Evolutionary conservation across 37 sponge, comb jelly and placozoan species (phyloP), one percentile per base, ranked within the genome.

Genomic region (Spongia lamella): DNA sequence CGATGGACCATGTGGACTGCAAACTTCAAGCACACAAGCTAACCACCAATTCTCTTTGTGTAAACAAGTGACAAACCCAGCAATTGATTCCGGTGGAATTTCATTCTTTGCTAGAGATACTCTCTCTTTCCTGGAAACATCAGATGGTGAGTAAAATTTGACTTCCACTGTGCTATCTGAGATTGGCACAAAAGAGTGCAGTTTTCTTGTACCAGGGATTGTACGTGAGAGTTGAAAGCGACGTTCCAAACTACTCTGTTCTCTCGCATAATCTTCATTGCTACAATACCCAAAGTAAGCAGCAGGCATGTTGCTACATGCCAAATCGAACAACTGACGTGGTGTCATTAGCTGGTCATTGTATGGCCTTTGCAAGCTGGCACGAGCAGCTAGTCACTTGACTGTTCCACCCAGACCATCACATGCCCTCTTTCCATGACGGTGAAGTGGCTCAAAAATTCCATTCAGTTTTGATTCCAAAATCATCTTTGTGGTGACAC

Each of bases 381-480:
- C 79, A 38, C 68, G 53, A 58, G 75, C 68, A 26, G 86, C 79
- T 26, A 72, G 53, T 19, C 79, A 67, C 32, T 77, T 84, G 19
- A 84, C 79, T 7, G 85, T 84, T 9, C 86, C 79, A 40, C 86
- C 86, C 20, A 85, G 24, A 29, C 86, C 79, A 78, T 78, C 74
- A 64, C 79, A 78, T 55, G 86, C 79, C 38, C 79, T 74, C 38
- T 84, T 84, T 26, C 78, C 85, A 84, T 84, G 85, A 27, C n/a
- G n/a, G n/a, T n/a, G 78, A 68, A 63, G 82, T 72, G 19, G 79
- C 79, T 34, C 38, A 61, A 73, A 84, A 77, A 47, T 84, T 78
- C 83, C 83, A 82, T 65, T 82, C 75, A 66, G 75, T 75, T 34
- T 15, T 16, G 14, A 82, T 53, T 9, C 75, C 75, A 70, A 78